Percentiles rank a stretch among this genome's conserved stretches.
phyloP scores from a whole-genome alignment of 2,888 invertebrate genomes.

The Theodoxus fluviatilis region DNA sequence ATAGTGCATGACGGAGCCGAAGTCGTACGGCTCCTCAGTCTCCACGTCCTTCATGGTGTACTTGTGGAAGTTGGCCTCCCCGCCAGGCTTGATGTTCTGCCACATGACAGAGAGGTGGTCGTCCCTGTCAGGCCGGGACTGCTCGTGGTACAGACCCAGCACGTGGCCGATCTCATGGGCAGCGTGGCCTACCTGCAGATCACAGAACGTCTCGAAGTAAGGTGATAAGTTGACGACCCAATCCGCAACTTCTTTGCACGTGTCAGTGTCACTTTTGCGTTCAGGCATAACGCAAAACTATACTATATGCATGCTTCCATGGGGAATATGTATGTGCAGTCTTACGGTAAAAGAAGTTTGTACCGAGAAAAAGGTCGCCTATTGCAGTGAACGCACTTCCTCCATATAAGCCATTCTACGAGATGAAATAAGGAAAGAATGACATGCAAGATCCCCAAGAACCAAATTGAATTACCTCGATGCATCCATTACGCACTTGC shows the following conservation, averaged over 20 bases:
- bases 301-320: neutral
- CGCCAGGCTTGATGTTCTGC: conserved; percentile 41
- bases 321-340: neutral
- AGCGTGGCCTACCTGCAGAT: conserved; percentile 43
- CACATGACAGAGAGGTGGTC: conserved; percentile 39
- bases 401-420: too few relatives aligned
- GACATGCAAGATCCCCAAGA: too few relatives aligned
- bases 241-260: neutral
- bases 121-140: conserved; percentile 52
- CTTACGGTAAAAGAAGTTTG: too few relatives aligned
- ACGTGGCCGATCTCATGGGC: conserved; percentile 54
- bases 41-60: conserved; percentile 38
- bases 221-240: too few relatives aligned
- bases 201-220: neutral
- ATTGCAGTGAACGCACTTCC: too few relatives aligned
- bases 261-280: neutral
- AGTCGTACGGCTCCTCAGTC: conserved; percentile 50
- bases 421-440: too few relatives aligned
- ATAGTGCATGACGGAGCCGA: conserved; percentile 58
- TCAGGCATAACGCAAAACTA: neutral
- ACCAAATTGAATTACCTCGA: too few relatives aligned
- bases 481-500: too few relatives aligned
- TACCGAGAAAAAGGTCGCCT: too few relatives aligned
- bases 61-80: conserved; percentile 46
- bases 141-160: conserved; percentile 56